These are phyloP conservation scores for Doris montereyensis DNA, from an alignment of 2,888 invertebrate genomes.

Conservation along the genomic window DNA sequence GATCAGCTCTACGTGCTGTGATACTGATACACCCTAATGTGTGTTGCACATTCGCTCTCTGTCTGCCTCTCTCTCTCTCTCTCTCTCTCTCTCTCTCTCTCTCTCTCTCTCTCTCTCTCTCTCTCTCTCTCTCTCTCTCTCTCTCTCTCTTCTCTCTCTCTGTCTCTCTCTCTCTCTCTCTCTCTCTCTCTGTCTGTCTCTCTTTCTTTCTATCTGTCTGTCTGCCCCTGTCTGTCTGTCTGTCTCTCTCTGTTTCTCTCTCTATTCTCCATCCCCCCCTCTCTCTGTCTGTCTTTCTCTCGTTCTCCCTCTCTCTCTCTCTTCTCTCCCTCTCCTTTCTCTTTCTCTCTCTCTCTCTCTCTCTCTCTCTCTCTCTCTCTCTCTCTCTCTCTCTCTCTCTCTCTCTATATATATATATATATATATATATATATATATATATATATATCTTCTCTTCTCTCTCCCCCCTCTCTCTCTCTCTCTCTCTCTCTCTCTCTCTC, in stretches of 20 bases:
- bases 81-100: neutral
- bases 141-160: neutral
- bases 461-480: conserved; percentile 22
- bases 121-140: neutral
- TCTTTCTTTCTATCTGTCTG: neutral
- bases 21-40: too few relatives aligned
- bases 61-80: neutral
- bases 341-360: conserved; percentile 6
- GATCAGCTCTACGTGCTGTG: too few relatives aligned
- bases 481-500: neutral
- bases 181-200: neutral
- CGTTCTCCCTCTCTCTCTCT: neutral
- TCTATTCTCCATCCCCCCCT: neutral
- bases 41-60: neutral
- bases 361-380: conserved; percentile 35
- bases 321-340: neutral
- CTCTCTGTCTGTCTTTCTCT: neutral
- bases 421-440: too few relatives aligned
- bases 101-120: neutral
- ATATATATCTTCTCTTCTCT: neutral
- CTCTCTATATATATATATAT: neutral
- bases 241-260: conserved; percentile 20
- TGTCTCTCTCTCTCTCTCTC: neutral
- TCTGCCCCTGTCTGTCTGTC: conserved; percentile 32
- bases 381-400: conserved; percentile 24